These are phyloP conservation scores for Drosophila seguyi DNA, from an alignment of 1,140 invertebrate species.

Conservation along the genomic window DNA sequence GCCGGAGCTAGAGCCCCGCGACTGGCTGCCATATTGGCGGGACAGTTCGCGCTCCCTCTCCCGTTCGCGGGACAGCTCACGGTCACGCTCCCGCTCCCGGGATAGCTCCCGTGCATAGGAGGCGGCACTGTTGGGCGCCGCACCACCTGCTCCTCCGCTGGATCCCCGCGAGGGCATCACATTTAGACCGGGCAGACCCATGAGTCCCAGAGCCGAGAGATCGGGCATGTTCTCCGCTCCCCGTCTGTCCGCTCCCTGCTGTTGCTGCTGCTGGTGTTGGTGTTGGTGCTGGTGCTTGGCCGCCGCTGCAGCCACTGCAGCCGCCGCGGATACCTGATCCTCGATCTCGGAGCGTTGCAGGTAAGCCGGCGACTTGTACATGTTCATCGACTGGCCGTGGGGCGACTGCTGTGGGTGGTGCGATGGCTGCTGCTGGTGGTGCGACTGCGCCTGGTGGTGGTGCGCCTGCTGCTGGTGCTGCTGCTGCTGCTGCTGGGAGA, in stretches of 20 bases:
- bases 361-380: slow-evolving; percentile 82
- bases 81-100: slow-evolving; percentile 68
- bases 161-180: slow-evolving; percentile 69
- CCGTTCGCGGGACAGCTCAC: slow-evolving; percentile 63
- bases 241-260: slow-evolving; percentile 48
- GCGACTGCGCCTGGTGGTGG: slow-evolving; percentile 68
- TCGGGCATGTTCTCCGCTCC: slow-evolving; percentile 73
- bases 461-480: slow-evolving; percentile 64
- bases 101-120: slow-evolving; percentile 73
- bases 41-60: slow-evolving; percentile 70
- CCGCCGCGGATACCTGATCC: slow-evolving; percentile 76
- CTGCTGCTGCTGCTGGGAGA: slow-evolving; percentile 76
- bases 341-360: slow-evolving; percentile 81
- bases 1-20: slow-evolving; percentile 66
- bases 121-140: slow-evolving; percentile 64
- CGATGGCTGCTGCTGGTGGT: slow-evolving; percentile 71
- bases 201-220: slow-evolving; percentile 73
- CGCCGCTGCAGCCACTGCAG: slow-evolving; percentile 63
- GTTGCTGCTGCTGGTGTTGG: slow-evolving; percentile 64
- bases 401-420: slow-evolving; percentile 76
- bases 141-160: slow-evolving; percentile 30
- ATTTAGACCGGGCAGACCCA: slow-evolving; percentile 80
- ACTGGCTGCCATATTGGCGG: slow-evolving; percentile 78
- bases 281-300: slow-evolving; percentile 73
- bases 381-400: slow-evolving; percentile 76